phyloP scores from a whole-genome alignment of 2,888 invertebrate genomes.

The Rhogogaster chlorosoma region DNA sequence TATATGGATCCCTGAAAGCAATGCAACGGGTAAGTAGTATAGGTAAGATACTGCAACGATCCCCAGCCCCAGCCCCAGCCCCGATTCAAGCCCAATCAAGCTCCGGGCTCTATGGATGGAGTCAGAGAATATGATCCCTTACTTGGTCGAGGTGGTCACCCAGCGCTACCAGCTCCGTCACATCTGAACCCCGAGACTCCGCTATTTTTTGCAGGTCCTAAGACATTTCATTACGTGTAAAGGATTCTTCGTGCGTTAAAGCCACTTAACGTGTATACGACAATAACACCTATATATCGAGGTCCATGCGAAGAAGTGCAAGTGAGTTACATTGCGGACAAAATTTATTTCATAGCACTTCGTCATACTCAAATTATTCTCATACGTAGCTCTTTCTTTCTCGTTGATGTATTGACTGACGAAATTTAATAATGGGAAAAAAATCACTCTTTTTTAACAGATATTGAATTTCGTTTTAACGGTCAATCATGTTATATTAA shows the following conservation, averaged over 20 bases:
- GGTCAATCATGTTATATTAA: neutral
- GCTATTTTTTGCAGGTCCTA: slow-evolving; percentile 89
- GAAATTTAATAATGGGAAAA: neutral
- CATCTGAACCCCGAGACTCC: slow-evolving; percentile 85
- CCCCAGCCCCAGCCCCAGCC: slow-evolving; percentile 43
- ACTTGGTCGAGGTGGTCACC: slow-evolving; percentile 92
- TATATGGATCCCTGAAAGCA: slow-evolving; percentile 52
- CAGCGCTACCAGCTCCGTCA: slow-evolving; percentile 86
- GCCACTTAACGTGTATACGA: slow-evolving; percentile 50
- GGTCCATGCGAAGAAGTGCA: slow-evolving; percentile 36
- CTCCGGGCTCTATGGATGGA: slow-evolving; percentile 50
- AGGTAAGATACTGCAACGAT: slow-evolving; percentile 50
- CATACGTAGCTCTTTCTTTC: neutral
- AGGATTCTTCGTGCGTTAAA: slow-evolving; percentile 47
- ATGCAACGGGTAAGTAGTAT: slow-evolving; percentile 51
- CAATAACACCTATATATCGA: slow-evolving; percentile 48
- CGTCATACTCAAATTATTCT: neutral
- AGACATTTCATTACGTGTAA: slow-evolving; percentile 71
- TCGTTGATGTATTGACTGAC: neutral
- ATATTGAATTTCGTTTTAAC: neutral
- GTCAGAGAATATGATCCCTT: slow-evolving; percentile 77
- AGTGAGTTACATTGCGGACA: slow-evolving; percentile 18
- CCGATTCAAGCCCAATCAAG: slow-evolving; percentile 50
- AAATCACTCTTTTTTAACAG: neutral
- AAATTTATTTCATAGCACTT: slow-evolving; percentile 22